phyloP scores from a whole-genome alignment of 2,888 invertebrate genomes.

The Mesorhabditis spiculigera region DNA sequence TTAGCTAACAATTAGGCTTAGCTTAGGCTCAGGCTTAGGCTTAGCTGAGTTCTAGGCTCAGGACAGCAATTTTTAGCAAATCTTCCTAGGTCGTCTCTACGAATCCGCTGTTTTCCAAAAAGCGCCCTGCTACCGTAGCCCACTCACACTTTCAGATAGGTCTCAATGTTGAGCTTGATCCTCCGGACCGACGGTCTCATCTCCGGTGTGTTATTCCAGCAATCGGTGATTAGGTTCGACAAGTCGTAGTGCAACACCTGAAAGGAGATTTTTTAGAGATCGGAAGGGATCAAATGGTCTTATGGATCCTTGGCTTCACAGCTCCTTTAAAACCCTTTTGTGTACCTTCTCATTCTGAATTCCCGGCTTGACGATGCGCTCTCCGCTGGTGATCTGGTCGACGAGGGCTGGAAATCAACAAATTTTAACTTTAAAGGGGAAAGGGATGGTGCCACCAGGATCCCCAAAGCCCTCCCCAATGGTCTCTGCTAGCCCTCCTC shows the following conservation, averaged over 20 bases:
- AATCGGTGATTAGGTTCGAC: constrained; percentile 37
- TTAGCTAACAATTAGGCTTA: too few species aligned
- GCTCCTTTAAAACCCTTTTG: too few species aligned
- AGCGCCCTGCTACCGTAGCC: too few species aligned
- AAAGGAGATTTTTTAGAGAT: background rate
- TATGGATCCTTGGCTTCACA: too few species aligned
- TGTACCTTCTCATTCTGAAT: constrained; percentile 44
- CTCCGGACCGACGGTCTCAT: constrained; percentile 45
- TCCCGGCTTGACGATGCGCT: constrained; percentile 40
- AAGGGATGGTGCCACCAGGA: background rate
- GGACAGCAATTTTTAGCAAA: background rate
- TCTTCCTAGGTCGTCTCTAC: background rate
- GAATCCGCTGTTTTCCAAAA: background rate
- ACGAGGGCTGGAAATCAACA: constrained; percentile 29
- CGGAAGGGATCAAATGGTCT: background rate
- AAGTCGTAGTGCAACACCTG: constrained; percentile 34
- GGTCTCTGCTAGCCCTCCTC: too few species aligned
- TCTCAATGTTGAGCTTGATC: constrained; percentile 49
- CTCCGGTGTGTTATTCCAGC: constrained; percentile 45
- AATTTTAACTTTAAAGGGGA: background rate
- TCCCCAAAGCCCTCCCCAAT: background rate
- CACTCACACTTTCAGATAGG: constrained; percentile 40
- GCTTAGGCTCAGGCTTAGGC: background rate
- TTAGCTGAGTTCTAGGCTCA: constrained; percentile 7
- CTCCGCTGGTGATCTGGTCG: constrained; percentile 38